Evolutionary conservation across 2,888 invertebrate genomes (phyloP).

Genomic region (Ethmia dodecea): DNA sequence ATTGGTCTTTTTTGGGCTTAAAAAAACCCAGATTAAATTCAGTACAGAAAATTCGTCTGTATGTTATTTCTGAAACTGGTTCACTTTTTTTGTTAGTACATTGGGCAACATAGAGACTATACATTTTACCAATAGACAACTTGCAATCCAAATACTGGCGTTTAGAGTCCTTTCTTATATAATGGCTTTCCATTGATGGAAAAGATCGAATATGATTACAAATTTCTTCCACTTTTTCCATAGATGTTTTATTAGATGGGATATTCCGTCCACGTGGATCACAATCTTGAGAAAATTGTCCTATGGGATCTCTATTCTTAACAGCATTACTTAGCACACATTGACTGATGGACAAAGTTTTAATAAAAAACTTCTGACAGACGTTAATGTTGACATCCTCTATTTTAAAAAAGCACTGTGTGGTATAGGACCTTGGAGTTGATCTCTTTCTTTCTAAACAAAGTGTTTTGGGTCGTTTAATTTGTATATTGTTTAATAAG

Average conservation of each 20-base stretch:
- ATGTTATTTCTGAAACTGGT: constrained; percentile 9
- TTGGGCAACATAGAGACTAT: constrained; percentile 2
- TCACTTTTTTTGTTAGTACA: constrained; percentile 1
- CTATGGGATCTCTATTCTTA: constrained; percentile 1
- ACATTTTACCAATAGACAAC: constrained; percentile 3
- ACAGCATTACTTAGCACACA: constrained; percentile 6
- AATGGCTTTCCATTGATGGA: constrained; percentile 8
- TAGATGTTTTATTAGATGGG: constrained; percentile 4
- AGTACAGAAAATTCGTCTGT: constrained; percentile 7
- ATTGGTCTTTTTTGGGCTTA: constrained; percentile 11
- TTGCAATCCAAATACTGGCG: constrained; percentile 3
- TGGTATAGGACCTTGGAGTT: constrained; percentile 1
- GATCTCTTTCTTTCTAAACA: background rate
- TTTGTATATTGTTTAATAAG: background rate
- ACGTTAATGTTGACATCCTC: background rate
- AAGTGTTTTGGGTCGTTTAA: background rate
- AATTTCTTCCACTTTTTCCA: constrained; percentile 3
- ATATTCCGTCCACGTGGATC: constrained; percentile 1
- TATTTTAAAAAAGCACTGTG: constrained; percentile 4
- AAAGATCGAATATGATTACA: constrained; percentile 4
- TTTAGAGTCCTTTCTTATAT: constrained; percentile 4
- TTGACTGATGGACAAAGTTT: constrained; percentile 1
- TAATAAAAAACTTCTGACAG: constrained; percentile 8
- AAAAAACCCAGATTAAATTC: constrained; percentile 9
- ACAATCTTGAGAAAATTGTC: background rate